Conservation (phyloP, 2,888 invertebrate species). For the Steinernema carpocapsae region DNA sequence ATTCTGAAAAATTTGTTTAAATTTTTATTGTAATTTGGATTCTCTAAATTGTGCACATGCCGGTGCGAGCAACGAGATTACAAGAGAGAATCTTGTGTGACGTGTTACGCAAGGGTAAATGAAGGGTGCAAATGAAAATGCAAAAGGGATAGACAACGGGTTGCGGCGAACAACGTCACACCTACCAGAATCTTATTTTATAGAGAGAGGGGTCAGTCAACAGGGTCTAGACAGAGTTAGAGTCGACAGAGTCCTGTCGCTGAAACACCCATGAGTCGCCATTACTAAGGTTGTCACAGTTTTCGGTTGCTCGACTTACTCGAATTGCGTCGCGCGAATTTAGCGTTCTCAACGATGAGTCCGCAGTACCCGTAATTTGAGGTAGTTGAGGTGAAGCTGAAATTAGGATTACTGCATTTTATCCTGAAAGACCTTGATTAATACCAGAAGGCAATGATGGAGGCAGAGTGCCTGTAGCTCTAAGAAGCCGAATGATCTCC, state of each 20-base stretch:
- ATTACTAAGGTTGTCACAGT: not conserved
- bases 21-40: too few relatives aligned
- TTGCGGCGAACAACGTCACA: too few relatives aligned
- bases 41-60: too few relatives aligned
- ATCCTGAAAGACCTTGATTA: not conserved
- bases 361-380: conserved; percentile 19
- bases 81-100: too few relatives aligned
- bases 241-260: conserved; percentile 31
- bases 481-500: conserved; percentile 77
- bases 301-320: not conserved
- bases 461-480: conserved; percentile 28
- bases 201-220: too few relatives aligned
- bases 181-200: too few relatives aligned
- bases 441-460: conserved; percentile 14
- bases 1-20: too few relatives aligned
- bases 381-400: conserved; percentile 30
- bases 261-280: conserved; percentile 10
- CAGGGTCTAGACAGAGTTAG: conserved; percentile 25
- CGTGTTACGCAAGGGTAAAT: too few relatives aligned
- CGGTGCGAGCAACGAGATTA: too few relatives aligned
- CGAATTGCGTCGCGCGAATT: conserved; percentile 24
- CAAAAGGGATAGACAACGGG: too few relatives aligned
- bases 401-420: not conserved
- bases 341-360: conserved; percentile 27
- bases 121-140: too few relatives aligned